Evolutionary conservation across 1,140 invertebrate genomes (phyloP), one percentile per base, ranked within the genome.

Genomic region (Anoplophora glabripennis): DNA sequence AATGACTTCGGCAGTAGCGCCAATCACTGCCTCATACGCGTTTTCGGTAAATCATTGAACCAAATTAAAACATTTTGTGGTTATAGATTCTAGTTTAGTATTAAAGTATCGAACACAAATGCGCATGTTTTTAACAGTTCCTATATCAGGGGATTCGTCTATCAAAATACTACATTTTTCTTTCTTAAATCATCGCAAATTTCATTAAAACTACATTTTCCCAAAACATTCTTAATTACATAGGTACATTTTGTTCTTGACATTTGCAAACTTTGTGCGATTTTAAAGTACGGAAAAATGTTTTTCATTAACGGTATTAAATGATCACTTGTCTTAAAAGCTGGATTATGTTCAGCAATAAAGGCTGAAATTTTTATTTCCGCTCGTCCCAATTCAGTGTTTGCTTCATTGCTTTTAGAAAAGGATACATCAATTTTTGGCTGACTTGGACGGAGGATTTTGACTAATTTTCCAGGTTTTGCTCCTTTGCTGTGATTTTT

Each of bases 361-460:
- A 59, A 48, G 7, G 49, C 57, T 11, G 57, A 48, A 44, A 59
- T 44, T 59, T 59, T 59, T 37, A 59, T 59, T 53, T 59, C 48
- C 12, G 41, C 57, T 1, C 49, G 11, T 36, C 48, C 9, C 34
- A 59, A 18, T 59, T 59, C 38, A 44, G 44, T 38, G 11, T 56
- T 18, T 8, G 33, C 44, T 56, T 56, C 28, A 37, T 7, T 35
- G 28, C 18, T 56, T 38, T 38, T 49, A 47, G 42, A 46, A 14
- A 51, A 34, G 15, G 3, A 9, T n/a, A 0, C n/a, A 36, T 4
- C 17, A 28, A 40, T 51, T 21, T 57, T 40, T 49, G 42, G 11
- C 38, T 37, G 44, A 57, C 12, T 44, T 41, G 33, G 3, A 5
- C 3, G 3, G 5, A 28, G 2, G 3, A 3, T 28, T 5, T 28